Percentiles rank a stretch among this genome's conserved stretches.
These are phyloP conservation scores for Columba janthina DNA, from an alignment of 2,113 vertebrate species.

Conservation along the genomic window DNA sequence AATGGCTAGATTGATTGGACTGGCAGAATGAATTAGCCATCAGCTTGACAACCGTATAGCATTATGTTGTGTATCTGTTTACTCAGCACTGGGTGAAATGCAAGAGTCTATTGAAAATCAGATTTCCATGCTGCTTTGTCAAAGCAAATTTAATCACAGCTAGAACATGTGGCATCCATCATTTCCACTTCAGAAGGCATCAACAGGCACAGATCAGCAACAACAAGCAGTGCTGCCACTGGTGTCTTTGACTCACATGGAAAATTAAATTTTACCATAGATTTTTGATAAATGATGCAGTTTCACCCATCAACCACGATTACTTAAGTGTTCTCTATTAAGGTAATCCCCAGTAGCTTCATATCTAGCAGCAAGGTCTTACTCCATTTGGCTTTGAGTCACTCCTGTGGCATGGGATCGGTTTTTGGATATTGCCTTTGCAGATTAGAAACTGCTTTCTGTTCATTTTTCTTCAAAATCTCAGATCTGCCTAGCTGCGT, in stretches of 20 bases:
- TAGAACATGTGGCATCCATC: conserved; percentile 80
- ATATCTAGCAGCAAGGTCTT: conserved; percentile 41
- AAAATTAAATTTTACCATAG: conserved; percentile 82
- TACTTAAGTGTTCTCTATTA: conserved; percentile 76
- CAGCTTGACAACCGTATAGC: conserved; percentile 71
- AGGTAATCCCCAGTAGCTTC: conserved; percentile 64
- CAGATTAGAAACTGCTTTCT: not conserved
- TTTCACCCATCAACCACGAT: conserved; percentile 70
- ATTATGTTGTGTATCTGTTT: conserved; percentile 79
- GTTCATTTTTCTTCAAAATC: not conserved
- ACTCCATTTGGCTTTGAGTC: conserved; percentile 57
- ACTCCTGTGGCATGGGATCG: not conserved
- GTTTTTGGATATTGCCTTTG: not conserved
- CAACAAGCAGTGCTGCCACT: conserved; percentile 65
- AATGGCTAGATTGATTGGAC: conserved; percentile 78
- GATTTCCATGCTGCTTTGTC: conserved; percentile 82
- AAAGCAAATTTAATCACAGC: conserved; percentile 84
- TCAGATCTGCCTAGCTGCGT: not conserved
- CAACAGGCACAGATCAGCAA: conserved; percentile 74
- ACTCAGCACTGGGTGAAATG: conserved; percentile 79
- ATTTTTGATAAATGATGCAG: conserved; percentile 79
- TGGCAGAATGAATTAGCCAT: conserved; percentile 78
- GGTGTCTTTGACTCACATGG: conserved; percentile 71
- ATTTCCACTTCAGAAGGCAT: conserved; percentile 82
- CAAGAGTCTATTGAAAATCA: conserved; percentile 81